Conservation (phyloP, 2,797 vertebrate species). For the Threskiornis aethiopicus region DNA sequence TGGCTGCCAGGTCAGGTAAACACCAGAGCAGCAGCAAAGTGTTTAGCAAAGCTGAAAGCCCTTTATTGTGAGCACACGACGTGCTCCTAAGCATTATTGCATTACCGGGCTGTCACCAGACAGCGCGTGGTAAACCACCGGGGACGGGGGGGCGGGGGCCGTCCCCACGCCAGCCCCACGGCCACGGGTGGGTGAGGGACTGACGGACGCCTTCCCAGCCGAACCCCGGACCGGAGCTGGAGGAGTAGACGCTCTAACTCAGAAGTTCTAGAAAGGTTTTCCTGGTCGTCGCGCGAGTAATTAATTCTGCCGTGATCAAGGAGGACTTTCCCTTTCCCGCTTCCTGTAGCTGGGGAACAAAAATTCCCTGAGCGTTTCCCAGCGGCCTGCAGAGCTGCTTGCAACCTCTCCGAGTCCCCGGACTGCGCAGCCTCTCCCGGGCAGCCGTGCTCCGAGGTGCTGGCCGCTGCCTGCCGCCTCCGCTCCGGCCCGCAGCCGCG, state of each 20-base stretch:
- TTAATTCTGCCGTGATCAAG: constrained; percentile 5
- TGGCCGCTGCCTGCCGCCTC: not conserved
- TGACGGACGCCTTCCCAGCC: not conserved
- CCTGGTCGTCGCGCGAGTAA: not conserved
- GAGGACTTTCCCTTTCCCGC: not conserved
- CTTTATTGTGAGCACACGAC: not conserved
- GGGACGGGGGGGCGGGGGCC: fast-evolving
- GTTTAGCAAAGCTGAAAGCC: constrained; percentile 2
- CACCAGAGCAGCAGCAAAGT: not conserved
- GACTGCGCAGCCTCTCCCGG: not conserved
- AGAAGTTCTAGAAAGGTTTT: constrained; percentile 15
- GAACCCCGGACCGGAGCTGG: not conserved
- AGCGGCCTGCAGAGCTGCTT: not conserved
- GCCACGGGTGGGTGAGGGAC: not conserved
- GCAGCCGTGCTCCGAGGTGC: fast-evolving
- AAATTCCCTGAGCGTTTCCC: fast-evolving
- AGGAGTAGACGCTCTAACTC: not conserved
- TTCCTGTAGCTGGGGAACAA: not conserved
- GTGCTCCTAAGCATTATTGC: not conserved
- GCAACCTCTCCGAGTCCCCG: fast-evolving
- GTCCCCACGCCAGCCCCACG: fast-evolving
- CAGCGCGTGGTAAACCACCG: not conserved
- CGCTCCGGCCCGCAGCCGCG: not conserved
- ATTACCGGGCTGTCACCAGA: not conserved
- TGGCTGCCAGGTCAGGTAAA: constrained; percentile 45